Evolutionary conservation across 1,140 invertebrate species (phyloP), one percentile per base, ranked within the genome.

Genomic region (Drosophila mauritiana): DNA sequence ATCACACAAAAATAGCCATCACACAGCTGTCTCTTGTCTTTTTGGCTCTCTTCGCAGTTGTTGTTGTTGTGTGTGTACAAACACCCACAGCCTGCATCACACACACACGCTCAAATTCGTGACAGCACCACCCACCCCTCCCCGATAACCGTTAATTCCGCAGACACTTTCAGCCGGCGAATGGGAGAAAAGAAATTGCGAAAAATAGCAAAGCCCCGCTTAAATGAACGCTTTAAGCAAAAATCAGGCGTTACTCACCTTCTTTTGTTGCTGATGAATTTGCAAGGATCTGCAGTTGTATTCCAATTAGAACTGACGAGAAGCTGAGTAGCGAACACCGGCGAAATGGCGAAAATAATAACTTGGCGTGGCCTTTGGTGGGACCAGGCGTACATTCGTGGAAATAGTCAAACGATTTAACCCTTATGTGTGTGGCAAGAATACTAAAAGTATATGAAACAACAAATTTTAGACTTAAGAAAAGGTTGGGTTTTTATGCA

Each of bases 1-100:
- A 77, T 89, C 84, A 88, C 72, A 89, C 69, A 83, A 89, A 88
- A 88, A 88, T 88, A 88, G 83, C 70, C 67, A 70, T 63, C 67
- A 73, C 72, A 86, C 83, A 88, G 83, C 83, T 88, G 83, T 89
- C 83, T 65, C 67, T 53, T 64, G 80, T 78, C 69, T 58, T 81
- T 36, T 75, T 40, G 25, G 53, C 55, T 73, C 39, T 77, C 36
- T 17, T 67, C 8, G 8, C 31, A 0, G 22, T 25, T 63, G 42
- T 7, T 49, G n/a, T 51, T 51, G 48, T 15, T 31, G 68, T 48
- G 69, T 59, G 65, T 73, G 59, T 46, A 59, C 7, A 53, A 49
- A 65, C 48, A 57, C 40, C 79, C 49, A 68, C 48, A 25, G n/a
- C 64, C 62, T 49, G 63, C 63, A 67, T 8, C 27, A 31, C 27